Conservation (phyloP, 2,113 vertebrate species). For the Scolopax mira region DNA sequence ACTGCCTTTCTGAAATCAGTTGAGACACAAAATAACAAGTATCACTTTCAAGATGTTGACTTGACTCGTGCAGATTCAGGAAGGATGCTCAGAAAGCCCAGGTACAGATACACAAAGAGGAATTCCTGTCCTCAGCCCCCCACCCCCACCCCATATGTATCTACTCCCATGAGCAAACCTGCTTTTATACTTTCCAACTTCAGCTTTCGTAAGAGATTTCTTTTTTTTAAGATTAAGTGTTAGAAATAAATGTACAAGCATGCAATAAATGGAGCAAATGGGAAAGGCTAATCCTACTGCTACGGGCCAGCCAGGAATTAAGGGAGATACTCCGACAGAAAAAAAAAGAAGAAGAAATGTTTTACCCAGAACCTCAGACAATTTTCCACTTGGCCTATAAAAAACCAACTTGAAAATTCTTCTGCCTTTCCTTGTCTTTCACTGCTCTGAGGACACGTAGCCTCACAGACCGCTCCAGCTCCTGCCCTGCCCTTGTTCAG, state of each 20-base stretch:
- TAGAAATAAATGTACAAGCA: neutral
- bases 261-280: neutral
- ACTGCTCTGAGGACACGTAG: accelerated
- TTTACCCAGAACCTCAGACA: neutral
- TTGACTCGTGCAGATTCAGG: accelerated
- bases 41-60: neutral
- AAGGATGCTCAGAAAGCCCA: neutral
- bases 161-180: neutral
- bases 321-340: neutral
- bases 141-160: too few relatives aligned
- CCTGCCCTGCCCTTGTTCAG: neutral
- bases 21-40: neutral
- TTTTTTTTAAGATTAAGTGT: neutral
- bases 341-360: neutral
- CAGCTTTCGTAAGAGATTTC: neutral
- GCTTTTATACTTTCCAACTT: neutral
- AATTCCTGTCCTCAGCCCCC: neutral
- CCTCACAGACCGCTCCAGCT: neutral
- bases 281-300: neutral
- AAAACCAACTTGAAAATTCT: neutral
- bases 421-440: neutral
- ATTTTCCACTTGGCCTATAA: neutral
- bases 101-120: neutral
- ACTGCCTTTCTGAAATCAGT: neutral
- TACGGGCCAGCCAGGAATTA: neutral